phyloP scores from a whole-genome alignment of 2,113 vertebrate species.

The Smithornis capensis region DNA sequence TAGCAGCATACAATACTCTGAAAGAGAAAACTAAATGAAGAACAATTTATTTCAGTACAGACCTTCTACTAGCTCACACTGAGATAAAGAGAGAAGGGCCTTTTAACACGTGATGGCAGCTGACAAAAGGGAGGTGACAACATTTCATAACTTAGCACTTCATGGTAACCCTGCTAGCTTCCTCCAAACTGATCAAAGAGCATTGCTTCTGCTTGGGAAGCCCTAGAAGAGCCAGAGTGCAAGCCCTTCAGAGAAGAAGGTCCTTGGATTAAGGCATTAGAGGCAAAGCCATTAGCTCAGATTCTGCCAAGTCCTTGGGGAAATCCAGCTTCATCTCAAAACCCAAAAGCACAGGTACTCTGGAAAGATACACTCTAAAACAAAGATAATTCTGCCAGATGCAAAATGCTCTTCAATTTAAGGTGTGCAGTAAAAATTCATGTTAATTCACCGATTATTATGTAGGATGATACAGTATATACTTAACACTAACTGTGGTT shows the following conservation, averaged over 20 bases:
- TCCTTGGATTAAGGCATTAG: neutral
- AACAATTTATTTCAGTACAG: neutral
- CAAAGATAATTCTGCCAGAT: neutral
- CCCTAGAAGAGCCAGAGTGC: neutral
- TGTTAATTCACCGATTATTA: neutral
- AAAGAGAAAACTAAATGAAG: neutral
- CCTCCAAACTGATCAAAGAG: neutral
- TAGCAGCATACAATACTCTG: neutral
- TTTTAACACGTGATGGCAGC: neutral
- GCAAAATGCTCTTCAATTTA: neutral
- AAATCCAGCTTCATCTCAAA: neutral
- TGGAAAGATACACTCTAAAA: accelerated
- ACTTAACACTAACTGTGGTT: neutral
- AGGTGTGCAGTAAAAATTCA: neutral
- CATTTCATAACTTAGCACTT: neutral
- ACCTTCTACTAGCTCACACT: neutral
- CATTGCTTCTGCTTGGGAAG: neutral
- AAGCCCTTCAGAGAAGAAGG: neutral
- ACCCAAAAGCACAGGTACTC: neutral
- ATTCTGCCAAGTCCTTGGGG: neutral
- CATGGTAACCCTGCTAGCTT: neutral
- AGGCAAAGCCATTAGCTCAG: neutral
- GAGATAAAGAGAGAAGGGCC: neutral
- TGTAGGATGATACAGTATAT: neutral
- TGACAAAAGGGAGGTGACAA: neutral